Evolutionary conservation across 2,888 invertebrate genomes (phyloP).

Genomic region (Limnephilus marmoratus): DNA sequence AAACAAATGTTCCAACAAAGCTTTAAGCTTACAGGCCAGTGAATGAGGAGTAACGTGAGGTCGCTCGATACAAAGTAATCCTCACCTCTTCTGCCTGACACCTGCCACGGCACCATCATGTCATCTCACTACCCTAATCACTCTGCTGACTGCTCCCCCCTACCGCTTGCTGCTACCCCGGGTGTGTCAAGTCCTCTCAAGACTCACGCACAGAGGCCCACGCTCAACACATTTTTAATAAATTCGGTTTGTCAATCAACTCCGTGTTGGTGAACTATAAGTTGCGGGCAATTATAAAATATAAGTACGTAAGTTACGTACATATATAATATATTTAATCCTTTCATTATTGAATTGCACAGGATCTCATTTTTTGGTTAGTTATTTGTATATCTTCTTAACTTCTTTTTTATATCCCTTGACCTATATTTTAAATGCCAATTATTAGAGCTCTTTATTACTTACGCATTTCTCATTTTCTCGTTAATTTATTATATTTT

Average conservation of each 20-base stretch:
- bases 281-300: background rate
- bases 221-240: background rate
- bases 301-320: too few species aligned
- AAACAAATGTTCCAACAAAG: constrained; percentile 2
- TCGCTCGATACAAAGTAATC: constrained; percentile 36
- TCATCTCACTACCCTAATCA: constrained; percentile 36
- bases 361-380: too few species aligned
- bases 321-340: too few species aligned
- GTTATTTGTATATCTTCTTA: too few species aligned
- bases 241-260: background rate
- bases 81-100: constrained; percentile 25
- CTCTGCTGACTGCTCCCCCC: background rate
- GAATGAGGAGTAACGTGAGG: background rate
- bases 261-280: background rate
- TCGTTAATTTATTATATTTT: too few species aligned
- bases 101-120: constrained; percentile 34
- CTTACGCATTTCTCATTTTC: too few species aligned
- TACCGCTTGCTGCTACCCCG: background rate
- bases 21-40: background rate
- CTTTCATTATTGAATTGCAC: too few species aligned
- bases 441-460: too few species aligned
- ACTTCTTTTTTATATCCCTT: too few species aligned
- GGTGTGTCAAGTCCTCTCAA: constrained; percentile 5
- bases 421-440: too few species aligned
- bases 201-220: background rate